Percentiles rank a stretch among this genome's conserved stretches.
phyloP scores from a whole-genome alignment of 1,140 invertebrate genomes.

The Drosophila sturtevanti region DNA sequence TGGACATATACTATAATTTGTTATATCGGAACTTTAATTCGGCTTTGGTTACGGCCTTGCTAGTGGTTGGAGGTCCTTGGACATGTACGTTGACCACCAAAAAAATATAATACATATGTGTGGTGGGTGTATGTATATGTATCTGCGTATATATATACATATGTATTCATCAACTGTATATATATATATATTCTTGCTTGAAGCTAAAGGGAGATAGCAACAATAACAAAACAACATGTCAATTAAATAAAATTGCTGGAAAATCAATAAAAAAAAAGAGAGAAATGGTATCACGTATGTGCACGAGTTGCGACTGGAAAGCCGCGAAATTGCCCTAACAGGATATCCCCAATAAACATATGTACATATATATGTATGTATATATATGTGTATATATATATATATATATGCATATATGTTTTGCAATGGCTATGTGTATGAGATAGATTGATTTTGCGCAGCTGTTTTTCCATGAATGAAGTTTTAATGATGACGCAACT shows the following conservation, averaged over 20 bases:
- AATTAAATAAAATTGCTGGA: conserved; percentile 80
- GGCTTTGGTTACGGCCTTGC: conserved; percentile 20
- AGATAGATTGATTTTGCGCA: conserved; percentile 29
- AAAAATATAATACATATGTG: conserved; percentile 31
- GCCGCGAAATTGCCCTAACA: conserved; percentile 32
- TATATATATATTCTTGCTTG: conserved; percentile 8
- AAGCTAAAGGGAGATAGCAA: conserved; percentile 55
- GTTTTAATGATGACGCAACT: conserved; percentile 52
- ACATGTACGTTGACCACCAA: conserved; percentile 76
- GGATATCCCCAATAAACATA: not conserved
- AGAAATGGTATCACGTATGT: conserved; percentile 28
- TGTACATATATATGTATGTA: conserved; percentile 11
- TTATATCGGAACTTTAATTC: conserved; percentile 31
- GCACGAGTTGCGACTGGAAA: conserved; percentile 31
- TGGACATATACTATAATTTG: conserved; percentile 62
- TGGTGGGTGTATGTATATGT: not conserved
- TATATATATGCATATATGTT: conserved; percentile 10
- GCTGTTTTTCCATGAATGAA: conserved; percentile 66
- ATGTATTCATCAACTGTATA: not conserved
- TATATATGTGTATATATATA: not conserved
- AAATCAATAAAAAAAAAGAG: conserved; percentile 67
- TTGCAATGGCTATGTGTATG: not conserved
- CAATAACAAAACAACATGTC: conserved; percentile 78
- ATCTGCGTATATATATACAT: conserved; percentile 6
- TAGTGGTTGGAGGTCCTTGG: conserved; percentile 56